Base-by-base conservation (phyloP, 2,113 vertebrate species). In the Planiliza haematocheilus region DNA sequence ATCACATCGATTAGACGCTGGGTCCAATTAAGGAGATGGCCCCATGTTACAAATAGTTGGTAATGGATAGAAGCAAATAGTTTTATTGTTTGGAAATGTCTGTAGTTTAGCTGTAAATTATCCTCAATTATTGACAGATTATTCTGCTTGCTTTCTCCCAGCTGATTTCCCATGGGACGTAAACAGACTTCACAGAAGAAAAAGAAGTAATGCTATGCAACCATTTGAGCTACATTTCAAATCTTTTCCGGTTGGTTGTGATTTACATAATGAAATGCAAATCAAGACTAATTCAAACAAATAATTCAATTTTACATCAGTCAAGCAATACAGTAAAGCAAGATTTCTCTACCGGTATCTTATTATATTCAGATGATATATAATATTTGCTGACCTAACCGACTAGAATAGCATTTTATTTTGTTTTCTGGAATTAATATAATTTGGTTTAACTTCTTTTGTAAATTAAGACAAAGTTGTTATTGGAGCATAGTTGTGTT, bases 81-180 rank as follows among this genome's bases (percentile, higher is more conserved):
- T 84, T 87, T 83, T 85, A 85, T 86, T 88, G 81, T 81, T 80
- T 83, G 67, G 48, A 68, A 71, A 81, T 2, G 8, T 82, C 67
- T 48, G 58, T 74, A 64, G 63, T 78, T 86, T 68, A 74, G 84
- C 60, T 77, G 78, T 91, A 85, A 84, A 92, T 90, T 81, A 73
- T 84, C 60, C 58, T 57, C 76, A 87, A 62, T 88, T 88, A 89
- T 87, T 87, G 88, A 77, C 82, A 77, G 64, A 89, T 89, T 82
- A 83, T 79, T 78, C 70, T 74, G 49, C 49, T 37, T 49, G 64
- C 87, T 89, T 82, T 88, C 78, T 58, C 21, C 57, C 50, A 38
- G 62, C 59, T 86, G 83, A 91, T 92, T 91, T 91, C 87, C 88
- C 87, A 1, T 2, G 81, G 80, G 88, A 75, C 63, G 10, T 14